phyloP scores from a whole-genome alignment of 2,797 vertebrate species.

The Trachops cirrhosus region DNA sequence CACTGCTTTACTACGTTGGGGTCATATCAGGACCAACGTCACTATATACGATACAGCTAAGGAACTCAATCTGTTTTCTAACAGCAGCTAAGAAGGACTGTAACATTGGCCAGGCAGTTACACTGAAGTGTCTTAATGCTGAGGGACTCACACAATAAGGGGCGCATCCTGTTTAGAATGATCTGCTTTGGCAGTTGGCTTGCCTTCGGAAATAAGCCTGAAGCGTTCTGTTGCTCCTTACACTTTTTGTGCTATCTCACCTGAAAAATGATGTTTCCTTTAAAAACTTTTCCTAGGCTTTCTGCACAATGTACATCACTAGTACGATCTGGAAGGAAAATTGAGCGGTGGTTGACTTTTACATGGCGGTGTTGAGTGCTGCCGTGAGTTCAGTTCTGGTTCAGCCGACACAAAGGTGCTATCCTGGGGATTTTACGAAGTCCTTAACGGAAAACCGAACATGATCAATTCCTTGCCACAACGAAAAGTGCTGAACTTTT shows the following conservation, averaged over 20 bases:
- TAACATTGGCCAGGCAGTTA: background rate
- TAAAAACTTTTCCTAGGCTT: background rate
- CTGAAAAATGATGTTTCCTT: background rate
- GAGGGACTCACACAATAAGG: background rate
- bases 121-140: background rate
- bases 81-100: constrained; percentile 38
- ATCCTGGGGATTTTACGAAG: background rate
- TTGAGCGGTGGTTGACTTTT: background rate
- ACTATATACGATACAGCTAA: constrained; percentile 31
- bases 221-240: background rate
- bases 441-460: background rate
- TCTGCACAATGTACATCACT: background rate
- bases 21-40: background rate
- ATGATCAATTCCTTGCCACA: background rate
- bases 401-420: constrained; percentile 25
- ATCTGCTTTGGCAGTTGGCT: background rate
- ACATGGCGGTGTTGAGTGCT: background rate
- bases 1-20: background rate
- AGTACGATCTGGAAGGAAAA: background rate
- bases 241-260: background rate
- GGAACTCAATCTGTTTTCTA: constrained; percentile 21
- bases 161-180: background rate
- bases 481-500: background rate
- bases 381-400: background rate
- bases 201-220: background rate